A percentile compares a stretch with the other conserved stretches of the same genome.
These are phyloP conservation scores for Naso thynnoides DNA, from an alignment of 2,797 vertebrate genomes.

Conservation along the genomic window DNA sequence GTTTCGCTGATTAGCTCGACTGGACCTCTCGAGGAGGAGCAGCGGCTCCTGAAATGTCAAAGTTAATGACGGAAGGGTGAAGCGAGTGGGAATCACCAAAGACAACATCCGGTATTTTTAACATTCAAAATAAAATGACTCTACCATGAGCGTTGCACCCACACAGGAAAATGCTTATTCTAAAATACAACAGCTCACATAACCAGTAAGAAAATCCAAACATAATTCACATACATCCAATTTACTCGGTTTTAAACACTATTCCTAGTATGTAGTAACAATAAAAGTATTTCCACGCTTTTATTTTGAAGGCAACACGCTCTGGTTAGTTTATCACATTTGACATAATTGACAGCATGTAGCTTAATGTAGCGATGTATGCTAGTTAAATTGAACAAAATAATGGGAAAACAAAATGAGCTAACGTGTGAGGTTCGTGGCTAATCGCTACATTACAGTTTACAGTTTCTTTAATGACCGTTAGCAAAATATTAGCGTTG, in stretches of 20 bases:
- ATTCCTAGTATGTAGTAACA: background rate
- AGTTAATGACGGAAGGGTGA: conserved; percentile 29
- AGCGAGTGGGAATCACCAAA: background rate
- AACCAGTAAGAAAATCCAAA: fast-evolving
- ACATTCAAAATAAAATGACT: conserved; percentile 34
- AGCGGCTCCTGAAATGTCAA: conserved; percentile 33
- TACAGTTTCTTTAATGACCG: background rate
- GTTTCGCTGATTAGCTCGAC: background rate
- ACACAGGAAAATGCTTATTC: fast-evolving
- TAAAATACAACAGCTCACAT: fast-evolving
- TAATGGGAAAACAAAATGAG: background rate
- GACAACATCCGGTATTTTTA: conserved; percentile 25
- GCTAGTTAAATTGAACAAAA: background rate
- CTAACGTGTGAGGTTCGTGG: fast-evolving
- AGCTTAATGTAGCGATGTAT: background rate
- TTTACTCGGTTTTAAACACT: too few species aligned
- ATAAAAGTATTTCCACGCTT: fast-evolving
- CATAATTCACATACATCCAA: fast-evolving
- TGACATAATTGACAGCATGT: conserved; percentile 5
- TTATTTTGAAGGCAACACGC: conserved; percentile 58
- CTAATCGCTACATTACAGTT: background rate
- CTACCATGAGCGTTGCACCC: fast-evolving
- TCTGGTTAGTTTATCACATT: background rate
- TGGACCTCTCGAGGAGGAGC: background rate
- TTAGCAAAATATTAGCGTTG: conserved; percentile 10